Evolutionary conservation across 2,888 invertebrate species (phyloP).

Genomic region (Microplitis deprimator): DNA sequence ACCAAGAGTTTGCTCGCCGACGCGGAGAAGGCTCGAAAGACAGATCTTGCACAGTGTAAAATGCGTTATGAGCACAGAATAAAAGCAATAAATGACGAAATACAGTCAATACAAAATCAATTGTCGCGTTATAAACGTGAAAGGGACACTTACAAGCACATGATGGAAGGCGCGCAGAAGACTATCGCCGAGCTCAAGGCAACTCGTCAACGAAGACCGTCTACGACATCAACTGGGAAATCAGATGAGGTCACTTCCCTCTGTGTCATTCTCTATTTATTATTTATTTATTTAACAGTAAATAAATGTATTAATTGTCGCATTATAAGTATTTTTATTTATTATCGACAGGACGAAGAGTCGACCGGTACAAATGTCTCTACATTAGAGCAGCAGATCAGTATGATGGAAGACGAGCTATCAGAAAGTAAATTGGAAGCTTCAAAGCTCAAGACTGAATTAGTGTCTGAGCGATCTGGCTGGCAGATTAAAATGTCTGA

Average conservation of each 20-base stretch:
- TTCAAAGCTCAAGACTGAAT: conserved; percentile 88
- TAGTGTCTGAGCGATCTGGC: conserved; percentile 89
- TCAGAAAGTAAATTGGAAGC: conserved; percentile 87
- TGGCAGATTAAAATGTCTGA: conserved; percentile 90
- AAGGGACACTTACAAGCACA: conserved; percentile 90
- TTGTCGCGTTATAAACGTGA: conserved; percentile 86
- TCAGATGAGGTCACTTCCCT: conserved; percentile 78
- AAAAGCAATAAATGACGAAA: conserved; percentile 84
- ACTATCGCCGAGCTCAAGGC: conserved; percentile 84
- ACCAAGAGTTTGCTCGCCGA: conserved; percentile 78
- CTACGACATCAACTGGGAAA: conserved; percentile 78
- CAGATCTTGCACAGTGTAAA: conserved; percentile 86
- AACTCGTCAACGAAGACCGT: conserved; percentile 59
- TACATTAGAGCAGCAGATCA: conserved; percentile 86
- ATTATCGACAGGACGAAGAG: conserved; percentile 68
- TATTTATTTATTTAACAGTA: not conserved
- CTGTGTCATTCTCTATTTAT: conserved; percentile 19
- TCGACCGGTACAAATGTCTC: conserved; percentile 74
- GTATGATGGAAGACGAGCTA: conserved; percentile 89
- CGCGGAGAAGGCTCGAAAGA: conserved; percentile 82
- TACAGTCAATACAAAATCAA: conserved; percentile 86
- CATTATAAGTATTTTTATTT: conserved; percentile 29
- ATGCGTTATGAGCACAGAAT: conserved; percentile 89
- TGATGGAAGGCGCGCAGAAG: conserved; percentile 90
- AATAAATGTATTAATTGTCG: conserved; percentile 11